Conservation (phyloP, 2,113 vertebrate genomes). For the Sporophila hypoxantha region DNA sequence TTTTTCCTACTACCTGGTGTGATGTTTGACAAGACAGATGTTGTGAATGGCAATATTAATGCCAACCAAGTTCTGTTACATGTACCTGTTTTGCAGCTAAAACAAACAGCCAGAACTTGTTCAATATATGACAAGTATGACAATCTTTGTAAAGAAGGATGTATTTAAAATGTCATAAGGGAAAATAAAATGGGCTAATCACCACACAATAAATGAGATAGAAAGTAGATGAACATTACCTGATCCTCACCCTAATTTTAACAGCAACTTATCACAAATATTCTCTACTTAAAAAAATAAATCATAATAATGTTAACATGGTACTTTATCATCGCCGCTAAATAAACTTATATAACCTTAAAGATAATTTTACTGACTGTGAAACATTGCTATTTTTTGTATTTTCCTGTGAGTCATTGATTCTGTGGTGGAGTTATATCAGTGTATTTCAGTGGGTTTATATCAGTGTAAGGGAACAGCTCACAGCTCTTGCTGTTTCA, state of each 20-base stretch:
- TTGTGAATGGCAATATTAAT: neutral
- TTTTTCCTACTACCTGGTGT: neutral
- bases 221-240: neutral
- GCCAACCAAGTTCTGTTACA: neutral
- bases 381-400: neutral
- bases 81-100: neutral
- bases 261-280: neutral
- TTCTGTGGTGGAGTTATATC: neutral
- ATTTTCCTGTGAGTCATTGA: neutral
- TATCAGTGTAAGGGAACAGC: neutral
- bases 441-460: neutral
- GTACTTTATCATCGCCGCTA: neutral
- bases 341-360: neutral
- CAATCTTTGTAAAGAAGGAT: neutral
- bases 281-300: neutral
- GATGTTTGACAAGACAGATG: neutral
- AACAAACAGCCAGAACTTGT: neutral
- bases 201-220: neutral
- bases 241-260: neutral
- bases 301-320: neutral
- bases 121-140: neutral
- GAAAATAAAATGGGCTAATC: neutral
- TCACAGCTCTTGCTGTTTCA: neutral
- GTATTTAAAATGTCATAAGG: neutral
- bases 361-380: neutral